Evolutionary conservation across 2,888 invertebrate species (phyloP), one percentile per base, ranked within the genome.

Genomic region (Leucophenga maculata): DNA sequence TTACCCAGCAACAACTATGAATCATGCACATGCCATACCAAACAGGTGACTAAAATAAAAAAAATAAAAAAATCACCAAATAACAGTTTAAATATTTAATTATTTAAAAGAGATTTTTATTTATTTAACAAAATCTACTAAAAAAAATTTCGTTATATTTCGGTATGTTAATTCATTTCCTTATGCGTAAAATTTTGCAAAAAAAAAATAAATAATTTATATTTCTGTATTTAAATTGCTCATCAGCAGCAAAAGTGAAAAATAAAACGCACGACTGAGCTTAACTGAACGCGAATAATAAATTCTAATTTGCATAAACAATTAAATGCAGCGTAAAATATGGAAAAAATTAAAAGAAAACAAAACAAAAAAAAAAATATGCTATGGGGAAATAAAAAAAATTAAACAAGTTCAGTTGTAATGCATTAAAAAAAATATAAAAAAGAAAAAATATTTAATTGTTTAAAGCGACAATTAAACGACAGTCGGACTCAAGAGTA

Each of bases 271-370:
- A 39, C 39, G 60, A 60, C n/a, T 60, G 44, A 44, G 16, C 20
- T 52, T 52, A 52, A 52, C 9, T 52, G 55, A 55, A 26, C 22
- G 55, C 26, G 14, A 20, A 59, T 18, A 74, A 77, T 75, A 69
- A 69, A 74, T 78, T 80, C 79, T 78, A 76, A 80, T 80, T 80
- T 80, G 60, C 80, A 82, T 80, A 80, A 80, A 79, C 80, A 80
- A 82, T 82, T 80, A 80, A 80, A 75, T 59, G 52, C 73, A 69
- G 59, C 64, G 60, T 69, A 69, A 67, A 72, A 64, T 16, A 9
- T 18, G 64, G 1, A 46, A 16, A 11, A 68, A 70, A 62, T n/a
- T n/a, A n/a, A n/a, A n/a, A n/a, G n/a, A n/a, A n/a, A n/a, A n/a
- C n/a, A n/a, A n/a, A n/a, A n/a, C 46, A 50, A 50, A 69, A 74